Evolutionary conservation across 2,797 vertebrate species (phyloP), one percentile per base, ranked within the genome.

Genomic region (Lagocephalus sceleratus): DNA sequence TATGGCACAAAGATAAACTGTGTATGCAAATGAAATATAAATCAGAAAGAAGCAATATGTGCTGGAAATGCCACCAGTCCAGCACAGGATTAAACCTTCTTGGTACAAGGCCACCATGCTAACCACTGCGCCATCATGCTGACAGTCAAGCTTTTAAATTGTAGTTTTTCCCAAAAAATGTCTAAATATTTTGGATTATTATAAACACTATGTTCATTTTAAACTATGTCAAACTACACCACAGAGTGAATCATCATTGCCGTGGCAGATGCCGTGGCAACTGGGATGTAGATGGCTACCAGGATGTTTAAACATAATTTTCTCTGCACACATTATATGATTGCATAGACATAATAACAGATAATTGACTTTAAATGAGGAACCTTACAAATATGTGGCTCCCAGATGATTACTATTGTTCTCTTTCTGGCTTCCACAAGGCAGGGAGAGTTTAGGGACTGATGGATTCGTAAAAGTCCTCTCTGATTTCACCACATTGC

Each of bases 1-100:
- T n/a, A 39, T 39, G 38, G 8, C 16, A 39, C 44, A 46, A 48
- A 62, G 67, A 76, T 45, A 70, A 68, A 68, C 73, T 71, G 38
- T 71, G 38, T 29, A 1, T 79, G 79, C 76, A 68, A 79, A 79
- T 76, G 73, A 79, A 66, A 73, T 42, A 60, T 55, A 59, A 66
- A 66, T 75, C 57, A 19, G 44, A 35, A 32, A 32, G 29, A 9
- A 12, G 29, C 2, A 29, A 29, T 8, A 29, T 10, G 7, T 10
- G 8, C 29, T 10, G 29, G 9, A 29, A 9, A 29, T 10, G 7
- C 11, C 9, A 11, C 29, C 29, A 66, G 60, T 54, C 67, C 54
- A 50, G 54, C 59, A 57, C 73, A 46, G 26, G 59, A 57, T 57
- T 25, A 67, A 55, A 26, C 25, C 47, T 54, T 38, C n/a, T 38